Evolutionary conservation across 2,113 vertebrate species (phyloP).

Genomic region (Cepphus grylle): DNA sequence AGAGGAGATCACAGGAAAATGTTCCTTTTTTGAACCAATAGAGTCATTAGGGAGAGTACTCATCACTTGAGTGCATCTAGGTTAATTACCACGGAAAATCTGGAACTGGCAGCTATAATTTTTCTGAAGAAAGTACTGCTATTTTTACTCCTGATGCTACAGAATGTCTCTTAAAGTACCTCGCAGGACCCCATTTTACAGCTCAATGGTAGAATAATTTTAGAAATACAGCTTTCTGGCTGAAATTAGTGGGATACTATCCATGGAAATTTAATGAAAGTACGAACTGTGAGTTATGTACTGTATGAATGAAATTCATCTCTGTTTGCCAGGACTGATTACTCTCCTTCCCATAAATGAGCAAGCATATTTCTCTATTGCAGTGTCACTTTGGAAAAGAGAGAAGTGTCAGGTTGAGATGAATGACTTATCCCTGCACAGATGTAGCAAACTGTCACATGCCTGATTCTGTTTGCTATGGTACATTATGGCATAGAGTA

Average conservation of each 20-base stretch:
- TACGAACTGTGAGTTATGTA: not conserved
- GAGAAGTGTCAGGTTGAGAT: slow-evolving; percentile 26
- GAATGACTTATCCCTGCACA: not conserved
- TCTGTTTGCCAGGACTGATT: slow-evolving; percentile 12
- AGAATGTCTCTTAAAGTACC: slow-evolving; percentile 30
- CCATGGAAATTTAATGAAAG: slow-evolving; percentile 3
- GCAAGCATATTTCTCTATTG: slow-evolving; percentile 18
- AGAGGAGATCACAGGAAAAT: slow-evolving; percentile 79
- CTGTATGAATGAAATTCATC: not conserved
- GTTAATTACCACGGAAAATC: slow-evolving; percentile 75
- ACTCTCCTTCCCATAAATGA: not conserved
- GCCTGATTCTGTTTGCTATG: slow-evolving; percentile 14
- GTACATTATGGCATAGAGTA: slow-evolving; percentile 7
- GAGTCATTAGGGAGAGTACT: slow-evolving; percentile 78
- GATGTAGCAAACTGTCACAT: not conserved
- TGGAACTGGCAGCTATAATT: slow-evolving; percentile 60
- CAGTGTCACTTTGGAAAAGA: slow-evolving; percentile 34
- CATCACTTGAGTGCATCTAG: slow-evolving; percentile 73
- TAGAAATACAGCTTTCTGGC: slow-evolving; percentile 7
- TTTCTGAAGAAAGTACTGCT: slow-evolving; percentile 57
- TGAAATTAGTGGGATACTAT: not conserved
- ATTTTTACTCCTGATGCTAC: slow-evolving; percentile 55
- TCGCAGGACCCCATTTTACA: not conserved
- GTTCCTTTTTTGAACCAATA: slow-evolving; percentile 71
- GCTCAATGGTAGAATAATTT: slow-evolving; percentile 27